phyloP scores from a whole-genome alignment of 2,888 invertebrate genomes.

The Acanthosepion esculentum region DNA sequence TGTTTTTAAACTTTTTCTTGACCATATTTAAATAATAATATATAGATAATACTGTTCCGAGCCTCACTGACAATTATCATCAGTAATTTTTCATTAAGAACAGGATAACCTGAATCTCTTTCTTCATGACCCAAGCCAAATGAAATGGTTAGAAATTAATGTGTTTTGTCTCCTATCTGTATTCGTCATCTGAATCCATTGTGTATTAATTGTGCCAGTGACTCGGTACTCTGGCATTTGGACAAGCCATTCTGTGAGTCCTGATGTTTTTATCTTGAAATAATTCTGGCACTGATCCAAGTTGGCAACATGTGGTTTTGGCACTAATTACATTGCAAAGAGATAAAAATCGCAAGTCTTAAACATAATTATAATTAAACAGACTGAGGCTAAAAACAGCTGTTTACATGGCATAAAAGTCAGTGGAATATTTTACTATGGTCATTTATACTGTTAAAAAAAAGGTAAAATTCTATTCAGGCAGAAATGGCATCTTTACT shows the following conservation, averaged over 20 bases:
- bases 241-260: background rate
- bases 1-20: too few species aligned
- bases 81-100: too few species aligned
- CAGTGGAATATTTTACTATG: background rate
- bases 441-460: background rate
- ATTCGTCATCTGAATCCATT: background rate
- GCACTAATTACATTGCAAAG: background rate
- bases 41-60: too few species aligned
- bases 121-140: background rate
- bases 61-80: too few species aligned
- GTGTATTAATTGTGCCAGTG: background rate
- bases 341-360: slow-evolving; percentile 1
- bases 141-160: background rate
- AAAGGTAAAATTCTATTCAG: too few species aligned
- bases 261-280: slow-evolving; percentile 15
- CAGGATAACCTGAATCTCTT: too few species aligned
- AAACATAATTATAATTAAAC: background rate
- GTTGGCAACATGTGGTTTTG: background rate
- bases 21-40: background rate
- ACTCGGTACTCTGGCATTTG: slow-evolving; percentile 1
- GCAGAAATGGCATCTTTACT: too few species aligned
- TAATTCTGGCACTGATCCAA: background rate
- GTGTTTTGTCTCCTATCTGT: background rate
- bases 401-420: background rate
- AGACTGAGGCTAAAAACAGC: background rate